Evolutionary conservation across 2,888 invertebrate species (phyloP), one percentile per base, ranked within the genome.

Genomic region (Parasteatoda lunata): DNA sequence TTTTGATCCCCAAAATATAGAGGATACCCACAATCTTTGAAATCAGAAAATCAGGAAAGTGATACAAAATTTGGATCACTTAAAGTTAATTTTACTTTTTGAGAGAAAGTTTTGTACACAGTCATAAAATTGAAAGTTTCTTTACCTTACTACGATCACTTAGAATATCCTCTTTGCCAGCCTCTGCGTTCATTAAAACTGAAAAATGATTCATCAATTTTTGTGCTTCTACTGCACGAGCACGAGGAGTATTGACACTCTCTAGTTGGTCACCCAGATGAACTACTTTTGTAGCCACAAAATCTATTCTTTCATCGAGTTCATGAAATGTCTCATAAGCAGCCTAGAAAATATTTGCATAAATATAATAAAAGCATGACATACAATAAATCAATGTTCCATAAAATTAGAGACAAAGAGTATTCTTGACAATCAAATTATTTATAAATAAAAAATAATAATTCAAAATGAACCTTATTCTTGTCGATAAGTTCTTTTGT

Each of bases 201-300:
- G 96, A 95, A 92, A 99, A 96, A 92, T 97, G 96, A 83, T 95
- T 96, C 93, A 99, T 95, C 48, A 99, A 92, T 91, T 96, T 96
- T 90, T 98, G 95, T 0, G 99, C 99, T 91, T 99, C 99, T 0
- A 97, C 97, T 0, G 98, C 97, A 85, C 99, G 93, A 15, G 98
- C 96, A 83, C 99, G 93, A 0, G 99, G 99, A 0, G 96, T 97
- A 91, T 98, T 96, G 0, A 99, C 97, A 89, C 97, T 98, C 91
- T 99, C 99, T 70, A 99, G 93, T 91, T 99, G 99, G 92, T 99
- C 99, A 0, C 99, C 99, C n/a, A 99, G 94, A 92, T 99, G 98
- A 72, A 99, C 95, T 0, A 99, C 99, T 93, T 98, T 97, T 0
- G 98, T 98, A 0, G 99, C 98, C 70, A 99, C 99, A 84, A 96